Percentiles rank a stretch among this genome's conserved stretches.
Evolutionary conservation across 2,888 invertebrate species (phyloP).

Genomic region (Tenthredo mesomela): DNA sequence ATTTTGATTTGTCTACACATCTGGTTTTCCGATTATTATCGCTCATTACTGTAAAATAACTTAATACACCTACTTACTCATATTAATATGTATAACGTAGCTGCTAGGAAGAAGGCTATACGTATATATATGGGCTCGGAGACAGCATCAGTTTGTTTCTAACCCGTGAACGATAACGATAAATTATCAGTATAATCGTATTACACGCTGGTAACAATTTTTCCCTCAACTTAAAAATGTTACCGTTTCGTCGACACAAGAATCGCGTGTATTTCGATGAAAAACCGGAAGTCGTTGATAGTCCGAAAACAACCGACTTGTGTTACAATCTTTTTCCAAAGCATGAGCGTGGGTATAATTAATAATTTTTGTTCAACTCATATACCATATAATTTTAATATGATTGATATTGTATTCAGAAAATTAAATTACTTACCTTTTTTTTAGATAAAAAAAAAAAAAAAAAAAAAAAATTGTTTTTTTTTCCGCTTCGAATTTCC

Average conservation of each 20-base stretch:
- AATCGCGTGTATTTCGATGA: background rate
- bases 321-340: background rate
- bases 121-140: background rate
- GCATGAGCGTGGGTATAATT: background rate
- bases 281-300: background rate
- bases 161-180: background rate
- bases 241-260: constrained; percentile 7
- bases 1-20: background rate
- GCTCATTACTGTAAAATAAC: constrained; percentile 2
- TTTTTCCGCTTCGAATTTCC: no score
- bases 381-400: background rate
- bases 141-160: background rate
- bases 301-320: constrained; percentile 1
- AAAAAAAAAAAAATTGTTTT: no score
- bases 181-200: background rate
- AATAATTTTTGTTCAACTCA: background rate
- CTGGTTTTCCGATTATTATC: constrained; percentile 14
- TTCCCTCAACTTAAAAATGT: background rate
- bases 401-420: background rate
- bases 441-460: no score
- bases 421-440: no score
- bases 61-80: background rate
- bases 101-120: no score
- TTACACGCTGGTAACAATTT: background rate
- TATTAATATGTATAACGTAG: background rate